phyloP scores from a whole-genome alignment of 2,113 vertebrate genomes.

The Amia ocellicauda region DNA sequence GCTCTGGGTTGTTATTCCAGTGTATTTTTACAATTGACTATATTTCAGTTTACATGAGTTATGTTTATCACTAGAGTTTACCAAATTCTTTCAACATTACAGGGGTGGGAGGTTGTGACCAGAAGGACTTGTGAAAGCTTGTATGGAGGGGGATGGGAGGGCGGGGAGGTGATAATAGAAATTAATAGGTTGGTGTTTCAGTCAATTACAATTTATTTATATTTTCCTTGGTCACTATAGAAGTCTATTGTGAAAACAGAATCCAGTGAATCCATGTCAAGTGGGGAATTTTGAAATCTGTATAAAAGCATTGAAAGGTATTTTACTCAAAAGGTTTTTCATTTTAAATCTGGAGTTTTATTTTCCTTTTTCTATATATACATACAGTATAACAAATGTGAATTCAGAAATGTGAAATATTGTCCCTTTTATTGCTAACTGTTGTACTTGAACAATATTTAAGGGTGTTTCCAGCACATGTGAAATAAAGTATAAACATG shows the following conservation, averaged over 20 bases:
- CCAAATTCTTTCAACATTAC: neutral
- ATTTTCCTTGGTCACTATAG: slow-evolving; percentile 33
- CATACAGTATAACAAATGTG: slow-evolving; percentile 72
- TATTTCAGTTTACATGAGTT: slow-evolving; percentile 24
- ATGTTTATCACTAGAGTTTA: neutral
- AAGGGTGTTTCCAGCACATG: slow-evolving; percentile 61
- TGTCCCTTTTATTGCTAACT: slow-evolving; percentile 68
- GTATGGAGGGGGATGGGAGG: neutral
- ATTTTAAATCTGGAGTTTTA: slow-evolving; percentile 35
- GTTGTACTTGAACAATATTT: slow-evolving; percentile 70
- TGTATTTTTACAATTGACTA: slow-evolving; percentile 34
- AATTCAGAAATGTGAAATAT: slow-evolving; percentile 67
- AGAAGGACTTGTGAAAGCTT: slow-evolving; percentile 20
- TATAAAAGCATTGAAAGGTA: slow-evolving; percentile 57
- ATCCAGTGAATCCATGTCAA: slow-evolving; percentile 42
- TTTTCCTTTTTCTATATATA: slow-evolving; percentile 62
- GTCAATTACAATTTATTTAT: neutral
- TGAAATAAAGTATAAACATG: slow-evolving; percentile 59
- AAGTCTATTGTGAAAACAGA: slow-evolving; percentile 34
- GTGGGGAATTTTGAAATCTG: slow-evolving; percentile 54
- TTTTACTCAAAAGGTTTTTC: slow-evolving; percentile 63
- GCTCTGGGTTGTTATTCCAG: slow-evolving; percentile 33
- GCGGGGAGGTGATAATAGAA: neutral
- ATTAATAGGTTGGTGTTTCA: neutral
- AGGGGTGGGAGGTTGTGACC: neutral